A percentile compares a stretch with the other conserved stretches of the same genome.
phyloP scores from a whole-genome alignment of 2,797 vertebrate species.

The Cichlasoma orientale region DNA sequence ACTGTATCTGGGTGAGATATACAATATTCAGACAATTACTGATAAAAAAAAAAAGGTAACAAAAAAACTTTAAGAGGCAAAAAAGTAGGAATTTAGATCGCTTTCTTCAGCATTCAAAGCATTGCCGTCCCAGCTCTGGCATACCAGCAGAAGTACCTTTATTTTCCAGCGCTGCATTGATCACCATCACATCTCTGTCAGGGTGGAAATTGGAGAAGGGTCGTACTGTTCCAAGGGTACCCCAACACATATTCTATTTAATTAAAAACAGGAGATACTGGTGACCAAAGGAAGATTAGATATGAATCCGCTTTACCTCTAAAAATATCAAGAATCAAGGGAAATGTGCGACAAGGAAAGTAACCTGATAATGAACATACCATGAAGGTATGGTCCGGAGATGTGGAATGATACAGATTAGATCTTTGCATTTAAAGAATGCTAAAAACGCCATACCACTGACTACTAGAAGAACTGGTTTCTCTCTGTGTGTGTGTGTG shows the following conservation, averaged over 20 bases:
- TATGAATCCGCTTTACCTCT: background rate
- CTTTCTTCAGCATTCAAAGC: background rate
- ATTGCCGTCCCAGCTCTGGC: background rate
- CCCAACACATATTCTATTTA: constrained; percentile 74
- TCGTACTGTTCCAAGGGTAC: constrained; percentile 75
- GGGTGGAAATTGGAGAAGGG: constrained; percentile 72
- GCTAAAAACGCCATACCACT: background rate
- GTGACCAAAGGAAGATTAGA: background rate
- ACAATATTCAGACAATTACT: background rate
- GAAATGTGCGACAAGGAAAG: background rate
- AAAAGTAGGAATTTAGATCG: background rate
- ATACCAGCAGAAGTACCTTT: constrained; percentile 64
- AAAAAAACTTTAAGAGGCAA: background rate
- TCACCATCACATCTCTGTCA: constrained; percentile 51
- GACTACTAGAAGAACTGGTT: background rate
- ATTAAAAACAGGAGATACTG: background rate
- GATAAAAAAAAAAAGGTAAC: background rate
- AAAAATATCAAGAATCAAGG: background rate
- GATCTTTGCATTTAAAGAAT: constrained; percentile 39
- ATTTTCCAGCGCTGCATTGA: constrained; percentile 64
- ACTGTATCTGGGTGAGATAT: constrained; percentile 51
- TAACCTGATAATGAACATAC: background rate
- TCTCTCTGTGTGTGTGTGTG: rapidly evolving
- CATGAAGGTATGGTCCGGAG: background rate
- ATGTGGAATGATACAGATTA: background rate